A percentile compares a stretch with the other conserved stretches of the same genome.
phyloP scores from a whole-genome alignment of 2,113 vertebrate genomes.

The Panthera tigris region DNA sequence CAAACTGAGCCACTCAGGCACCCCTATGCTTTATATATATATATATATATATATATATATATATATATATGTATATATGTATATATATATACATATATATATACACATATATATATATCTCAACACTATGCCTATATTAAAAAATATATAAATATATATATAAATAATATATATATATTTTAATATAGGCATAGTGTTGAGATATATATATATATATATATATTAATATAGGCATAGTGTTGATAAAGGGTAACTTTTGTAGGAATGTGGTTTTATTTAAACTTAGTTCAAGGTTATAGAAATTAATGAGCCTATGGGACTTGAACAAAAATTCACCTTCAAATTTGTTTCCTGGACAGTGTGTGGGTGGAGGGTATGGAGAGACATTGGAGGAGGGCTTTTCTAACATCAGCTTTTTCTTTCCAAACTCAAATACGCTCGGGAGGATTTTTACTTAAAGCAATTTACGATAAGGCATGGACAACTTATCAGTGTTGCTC shows the following conservation, averaged over 20 bases:
- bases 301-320: neutral
- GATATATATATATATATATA: no score
- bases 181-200: no score
- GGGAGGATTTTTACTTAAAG: neutral
- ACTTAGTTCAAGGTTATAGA: neutral
- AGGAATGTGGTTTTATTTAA: slow-evolving; percentile 38
- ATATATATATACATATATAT: no score
- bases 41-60: no score
- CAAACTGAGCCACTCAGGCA: no score
- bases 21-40: no score
- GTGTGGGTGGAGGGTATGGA: neutral
- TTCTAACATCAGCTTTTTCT: neutral
- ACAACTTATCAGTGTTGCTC: neutral
- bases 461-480: neutral
- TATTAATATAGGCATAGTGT: neutral
- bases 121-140: no score
- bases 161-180: no score
- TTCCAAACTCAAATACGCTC: neutral
- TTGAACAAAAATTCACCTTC: neutral
- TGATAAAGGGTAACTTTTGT: neutral
- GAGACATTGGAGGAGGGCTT: neutral
- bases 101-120: no score
- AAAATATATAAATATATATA: no score
- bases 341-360: neutral
- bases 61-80: no score